Evolutionary conservation across 92 coral and sea anemone genomes (phyloP), one percentile per base, ranked within the genome.

Genomic region (Galaxea fascicularis): DNA sequence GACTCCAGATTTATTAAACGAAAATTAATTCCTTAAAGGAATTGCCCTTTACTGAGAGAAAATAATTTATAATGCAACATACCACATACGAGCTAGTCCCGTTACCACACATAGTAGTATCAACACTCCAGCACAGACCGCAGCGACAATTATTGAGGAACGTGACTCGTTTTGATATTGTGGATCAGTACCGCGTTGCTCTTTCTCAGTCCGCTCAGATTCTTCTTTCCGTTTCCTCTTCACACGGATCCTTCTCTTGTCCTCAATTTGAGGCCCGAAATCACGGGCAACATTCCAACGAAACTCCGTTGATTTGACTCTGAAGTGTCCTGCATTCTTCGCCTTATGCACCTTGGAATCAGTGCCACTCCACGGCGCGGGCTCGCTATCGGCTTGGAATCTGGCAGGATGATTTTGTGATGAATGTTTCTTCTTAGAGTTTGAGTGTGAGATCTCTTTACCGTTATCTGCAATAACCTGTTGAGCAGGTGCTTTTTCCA

Each of bases 261-360:
- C 53, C 14, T 41, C 53, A 44, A 11, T 45, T 70, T 21, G 26
- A 39, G 74, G 47, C 54, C 74, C 28, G 54, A 35, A 44, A 20
- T 70, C 74, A n/a, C 49, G 16, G 16, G 31, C 56, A 39, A 45
- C 17, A 30, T 65, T 70, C 74, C 74, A 70, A 18, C 74, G 74
- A 18, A 44, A 14, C 53, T 25, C 54, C 9, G 53, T 12, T 54
- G 74, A 70, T 35, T 9, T 44, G 24, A 70, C 24, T 14, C n/a
- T 22, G 1, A 20, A 70, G 49, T 70, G 74, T 22, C n/a, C 22
- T 9, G 29, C 53, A 10, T 27, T 4, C 4, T 20, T 35, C 29
- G 1, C 10, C 14, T 16, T 12, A 0, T 13, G 56, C 13, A 26
- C 4, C 56, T 25, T n/a, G 0, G 28, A n/a, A 12, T 22, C 54